A percentile compares a stretch with the other conserved stretches of the same genome.
Evolutionary conservation across 2,797 vertebrate species (phyloP).

Genomic region (Rhyacichthys aspro): DNA sequence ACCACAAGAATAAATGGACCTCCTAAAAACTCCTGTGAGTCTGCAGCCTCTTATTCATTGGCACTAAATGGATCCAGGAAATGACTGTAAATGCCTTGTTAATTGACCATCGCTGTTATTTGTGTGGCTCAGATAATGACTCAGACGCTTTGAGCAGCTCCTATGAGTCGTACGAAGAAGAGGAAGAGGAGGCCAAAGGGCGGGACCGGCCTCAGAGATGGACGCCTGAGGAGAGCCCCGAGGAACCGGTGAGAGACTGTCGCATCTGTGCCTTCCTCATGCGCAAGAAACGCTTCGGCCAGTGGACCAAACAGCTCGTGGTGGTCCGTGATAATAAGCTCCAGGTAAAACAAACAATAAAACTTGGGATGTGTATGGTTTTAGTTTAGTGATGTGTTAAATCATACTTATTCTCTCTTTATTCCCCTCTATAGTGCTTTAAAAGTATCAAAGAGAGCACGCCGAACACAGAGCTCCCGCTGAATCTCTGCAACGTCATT

Average conservation of each 20-base stretch:
- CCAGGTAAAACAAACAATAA: slow-evolving; percentile 79
- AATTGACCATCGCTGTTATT: slow-evolving; percentile 9
- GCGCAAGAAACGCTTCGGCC: slow-evolving; percentile 96
- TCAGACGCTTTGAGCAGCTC: slow-evolving; percentile 97
- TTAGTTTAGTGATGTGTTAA: not conserved
- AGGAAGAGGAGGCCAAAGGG: slow-evolving; percentile 93
- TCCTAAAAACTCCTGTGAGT: slow-evolving; percentile 92
- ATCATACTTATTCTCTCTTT: not conserved
- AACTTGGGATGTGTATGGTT: no score
- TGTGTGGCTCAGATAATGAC: slow-evolving; percentile 88
- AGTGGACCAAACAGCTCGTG: slow-evolving; percentile 96
- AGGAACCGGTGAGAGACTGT: slow-evolving; percentile 90
- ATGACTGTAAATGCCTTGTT: slow-evolving; percentile 6
- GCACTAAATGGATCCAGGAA: slow-evolving; percentile 3
- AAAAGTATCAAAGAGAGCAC: slow-evolving; percentile 95
- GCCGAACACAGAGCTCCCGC: slow-evolving; percentile 87
- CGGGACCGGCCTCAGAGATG: slow-evolving; percentile 85
- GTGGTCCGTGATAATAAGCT: slow-evolving; percentile 92
- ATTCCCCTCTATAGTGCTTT: slow-evolving; percentile 84
- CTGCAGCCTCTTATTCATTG: not conserved
- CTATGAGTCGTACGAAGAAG: slow-evolving; percentile 97
- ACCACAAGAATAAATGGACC: slow-evolving; percentile 89
- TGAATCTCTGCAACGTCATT: slow-evolving; percentile 87
- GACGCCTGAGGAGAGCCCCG: slow-evolving; percentile 87
- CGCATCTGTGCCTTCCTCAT: slow-evolving; percentile 94